These are phyloP conservation scores for Drosophila monieri DNA, from an alignment of 2,888 invertebrate genomes.

Conservation along the genomic window DNA sequence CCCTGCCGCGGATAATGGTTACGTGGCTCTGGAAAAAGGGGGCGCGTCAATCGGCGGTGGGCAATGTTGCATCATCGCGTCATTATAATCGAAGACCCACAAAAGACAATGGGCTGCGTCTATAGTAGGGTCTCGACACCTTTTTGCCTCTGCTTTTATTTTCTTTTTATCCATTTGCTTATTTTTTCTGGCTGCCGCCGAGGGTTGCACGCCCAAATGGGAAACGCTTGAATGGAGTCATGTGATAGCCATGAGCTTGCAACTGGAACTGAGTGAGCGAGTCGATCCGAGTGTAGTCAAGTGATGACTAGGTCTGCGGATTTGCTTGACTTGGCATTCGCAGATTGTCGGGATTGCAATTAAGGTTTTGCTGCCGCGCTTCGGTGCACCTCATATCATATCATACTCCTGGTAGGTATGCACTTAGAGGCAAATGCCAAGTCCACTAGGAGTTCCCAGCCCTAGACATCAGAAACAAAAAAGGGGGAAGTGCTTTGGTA, in stretches of 20 bases:
- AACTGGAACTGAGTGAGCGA: constrained; percentile 40
- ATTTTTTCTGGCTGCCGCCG: constrained; percentile 13
- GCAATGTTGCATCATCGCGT: constrained; percentile 62
- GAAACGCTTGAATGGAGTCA: constrained; percentile 74
- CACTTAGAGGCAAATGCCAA: neutral
- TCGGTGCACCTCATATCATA: constrained; percentile 47
- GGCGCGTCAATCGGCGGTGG: neutral
- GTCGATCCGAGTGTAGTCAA: constrained; percentile 26
- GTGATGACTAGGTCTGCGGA: constrained; percentile 64
- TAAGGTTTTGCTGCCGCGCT: constrained; percentile 53
- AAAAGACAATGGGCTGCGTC: constrained; percentile 60
- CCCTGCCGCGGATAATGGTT: constrained; percentile 44
- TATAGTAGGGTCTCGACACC: constrained; percentile 44
- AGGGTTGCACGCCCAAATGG: constrained; percentile 46
- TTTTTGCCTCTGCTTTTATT: constrained; percentile 12
- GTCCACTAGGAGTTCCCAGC: neutral
- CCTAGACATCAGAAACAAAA: neutral
- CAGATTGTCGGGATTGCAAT: constrained; percentile 59
- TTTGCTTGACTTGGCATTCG: constrained; percentile 65
- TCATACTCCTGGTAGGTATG: constrained; percentile 40
- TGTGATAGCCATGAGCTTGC: constrained; percentile 62
- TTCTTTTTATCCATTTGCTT: constrained; percentile 13
- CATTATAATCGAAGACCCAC: constrained; percentile 73
- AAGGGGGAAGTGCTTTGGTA: constrained; percentile 66
- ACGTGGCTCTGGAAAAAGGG: constrained; percentile 59